These are phyloP conservation scores for Cerastoderma edule DNA, from an alignment of 2,888 invertebrate species.

Conservation along the genomic window DNA sequence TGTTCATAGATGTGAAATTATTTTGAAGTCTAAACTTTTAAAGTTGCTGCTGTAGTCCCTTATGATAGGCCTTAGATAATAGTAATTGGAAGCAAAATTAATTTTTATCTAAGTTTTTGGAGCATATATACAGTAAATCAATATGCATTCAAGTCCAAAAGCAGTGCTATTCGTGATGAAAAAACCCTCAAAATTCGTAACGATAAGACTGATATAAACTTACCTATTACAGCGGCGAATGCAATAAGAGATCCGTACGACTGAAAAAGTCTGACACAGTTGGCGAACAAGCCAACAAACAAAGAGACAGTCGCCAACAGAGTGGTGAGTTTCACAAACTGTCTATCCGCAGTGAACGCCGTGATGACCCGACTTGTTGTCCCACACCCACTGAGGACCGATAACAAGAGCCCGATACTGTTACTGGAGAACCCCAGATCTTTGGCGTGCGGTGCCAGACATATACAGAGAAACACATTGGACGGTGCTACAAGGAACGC, in stretches of 20 bases:
- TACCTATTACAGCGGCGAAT: constrained; percentile 35
- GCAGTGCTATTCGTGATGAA: no score
- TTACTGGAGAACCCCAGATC: constrained; percentile 27
- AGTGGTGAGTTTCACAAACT: constrained; percentile 29
- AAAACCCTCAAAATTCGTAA: no score
- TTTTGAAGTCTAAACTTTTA: no score
- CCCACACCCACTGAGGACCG: constrained; percentile 25
- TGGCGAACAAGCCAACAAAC: constrained; percentile 16
- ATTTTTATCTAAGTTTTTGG: no score
- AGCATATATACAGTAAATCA: no score
- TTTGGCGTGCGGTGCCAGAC: constrained; percentile 28
- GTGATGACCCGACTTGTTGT: constrained; percentile 13
- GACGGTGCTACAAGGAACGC: constrained; percentile 24
- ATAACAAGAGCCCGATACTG: constrained; percentile 22
- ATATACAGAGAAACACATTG: constrained; percentile 20
- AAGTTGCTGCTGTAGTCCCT: no score
- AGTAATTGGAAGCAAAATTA: no score
- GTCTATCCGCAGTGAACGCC: constrained; percentile 30
- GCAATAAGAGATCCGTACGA: constrained; percentile 30
- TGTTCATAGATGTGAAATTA: no score
- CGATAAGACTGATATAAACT: not conserved
- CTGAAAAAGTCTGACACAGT: constrained; percentile 22
- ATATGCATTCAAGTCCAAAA: no score
- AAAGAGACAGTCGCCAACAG: constrained; percentile 10
- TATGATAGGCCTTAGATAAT: no score